Conservation (phyloP, 2,113 vertebrate species). For the Amblyopsis rosae region DNA sequence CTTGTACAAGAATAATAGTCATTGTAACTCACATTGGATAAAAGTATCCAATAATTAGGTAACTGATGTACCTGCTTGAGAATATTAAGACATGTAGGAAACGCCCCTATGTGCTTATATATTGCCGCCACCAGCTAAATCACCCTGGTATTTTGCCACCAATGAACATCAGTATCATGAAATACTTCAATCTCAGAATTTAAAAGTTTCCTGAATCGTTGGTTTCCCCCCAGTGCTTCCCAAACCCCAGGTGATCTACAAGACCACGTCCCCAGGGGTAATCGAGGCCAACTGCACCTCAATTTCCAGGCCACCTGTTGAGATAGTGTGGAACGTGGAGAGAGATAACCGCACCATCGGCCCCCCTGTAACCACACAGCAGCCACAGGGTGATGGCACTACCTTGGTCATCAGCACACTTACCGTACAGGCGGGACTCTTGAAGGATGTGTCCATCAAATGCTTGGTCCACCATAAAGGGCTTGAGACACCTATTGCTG, state of each 20-base stretch:
- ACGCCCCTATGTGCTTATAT: too few relatives aligned
- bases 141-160: too few relatives aligned
- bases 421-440: conserved; percentile 65
- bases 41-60: too few relatives aligned
- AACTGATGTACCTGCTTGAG: too few relatives aligned
- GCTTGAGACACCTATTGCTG: conserved; percentile 77
- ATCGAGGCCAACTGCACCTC: conserved; percentile 81
- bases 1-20: too few relatives aligned
- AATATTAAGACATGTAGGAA: too few relatives aligned
- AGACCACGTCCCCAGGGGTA: conserved; percentile 71
- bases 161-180: too few relatives aligned
- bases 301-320: conserved; percentile 67
- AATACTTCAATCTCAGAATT: too few relatives aligned
- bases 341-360: conserved; percentile 75
- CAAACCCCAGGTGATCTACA: conserved; percentile 80
- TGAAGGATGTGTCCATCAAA: conserved; percentile 79
- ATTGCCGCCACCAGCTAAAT: too few relatives aligned
- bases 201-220: background rate
- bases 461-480: conserved; percentile 81
- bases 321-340: conserved; percentile 81
- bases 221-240: conserved; percentile 68
- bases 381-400: conserved; percentile 71
- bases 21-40: too few relatives aligned
- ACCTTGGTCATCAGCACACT: conserved; percentile 77
- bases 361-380: conserved; percentile 49